phyloP scores from a whole-genome alignment of 2,797 vertebrate species.

The Poeciliopsis paucimaculata region DNA sequence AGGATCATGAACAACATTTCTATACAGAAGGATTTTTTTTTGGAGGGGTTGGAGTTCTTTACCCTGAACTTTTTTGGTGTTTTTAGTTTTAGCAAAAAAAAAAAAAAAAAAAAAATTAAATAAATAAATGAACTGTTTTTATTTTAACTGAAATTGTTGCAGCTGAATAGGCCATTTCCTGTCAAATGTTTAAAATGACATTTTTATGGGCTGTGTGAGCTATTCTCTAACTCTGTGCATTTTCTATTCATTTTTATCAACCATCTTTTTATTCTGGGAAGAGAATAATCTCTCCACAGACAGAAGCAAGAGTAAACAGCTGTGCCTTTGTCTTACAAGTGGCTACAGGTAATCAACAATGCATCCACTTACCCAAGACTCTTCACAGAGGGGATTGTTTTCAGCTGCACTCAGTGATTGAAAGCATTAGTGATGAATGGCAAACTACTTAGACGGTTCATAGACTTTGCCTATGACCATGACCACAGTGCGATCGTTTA shows the following conservation, averaged over 20 bases:
- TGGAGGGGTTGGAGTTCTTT: slow-evolving; percentile 52
- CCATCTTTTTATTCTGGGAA: slow-evolving; percentile 57
- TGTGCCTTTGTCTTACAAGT: slow-evolving; percentile 79
- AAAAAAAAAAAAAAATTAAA: no score
- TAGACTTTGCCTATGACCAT: slow-evolving; percentile 66
- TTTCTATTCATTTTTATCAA: slow-evolving; percentile 57
- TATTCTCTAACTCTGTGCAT: slow-evolving; percentile 34
- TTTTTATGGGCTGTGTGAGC: slow-evolving; percentile 31
- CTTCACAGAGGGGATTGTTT: slow-evolving; percentile 78
- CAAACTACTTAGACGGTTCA: slow-evolving; percentile 73
- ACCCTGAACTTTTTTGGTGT: slow-evolving; percentile 45
- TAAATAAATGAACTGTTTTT: no score
- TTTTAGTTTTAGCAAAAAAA: slow-evolving; percentile 28
- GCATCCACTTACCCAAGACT: slow-evolving; percentile 81
- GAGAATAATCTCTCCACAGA: slow-evolving; percentile 59
- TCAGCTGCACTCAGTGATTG: slow-evolving; percentile 79
- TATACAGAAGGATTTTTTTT: slow-evolving; percentile 28
- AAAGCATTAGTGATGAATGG: slow-evolving; percentile 82
- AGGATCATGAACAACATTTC: slow-evolving; percentile 64
- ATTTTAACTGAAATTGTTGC: slow-evolving; percentile 16
- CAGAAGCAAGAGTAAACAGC: slow-evolving; percentile 77
- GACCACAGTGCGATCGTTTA: slow-evolving; percentile 20
- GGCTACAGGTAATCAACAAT: slow-evolving; percentile 83
- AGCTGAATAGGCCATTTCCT: slow-evolving; percentile 31
- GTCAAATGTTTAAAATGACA: slow-evolving; percentile 32